Evolutionary conservation across 2,888 invertebrate genomes (phyloP), one percentile per base, ranked within the genome.

Genomic region (Mechanitis mazaeus): DNA sequence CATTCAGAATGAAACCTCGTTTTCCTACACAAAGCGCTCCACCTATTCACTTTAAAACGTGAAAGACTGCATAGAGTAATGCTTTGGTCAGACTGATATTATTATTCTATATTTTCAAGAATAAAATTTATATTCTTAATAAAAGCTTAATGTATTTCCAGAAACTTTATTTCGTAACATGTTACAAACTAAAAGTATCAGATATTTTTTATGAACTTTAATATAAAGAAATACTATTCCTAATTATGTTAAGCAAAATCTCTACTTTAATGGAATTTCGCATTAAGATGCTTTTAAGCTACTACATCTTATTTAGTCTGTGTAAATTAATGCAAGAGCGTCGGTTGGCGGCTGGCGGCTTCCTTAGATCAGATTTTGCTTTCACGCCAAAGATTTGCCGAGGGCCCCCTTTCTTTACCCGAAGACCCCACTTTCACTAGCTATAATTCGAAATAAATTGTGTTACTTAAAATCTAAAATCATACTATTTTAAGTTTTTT

Each of bases 321-420:
- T 71, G 69, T 56, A 73, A 75, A 78, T 76, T 76, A 79, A 79
- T 77, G 76, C 77, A 73, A 71, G 69, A 71, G 72, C 69, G 71
- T 71, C 68, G 66, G 70, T 67, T 63, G 66, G 68, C 69, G 73
- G 73, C 74, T 68, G 74, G 72, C 74, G 73, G 76, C 81, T 83
- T 83, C 83, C 84, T 82, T 68, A 76, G 79, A 84, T 82, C 83
- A 81, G 82, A 79, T 83, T 83, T 81, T 81, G 80, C 84, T 84
- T 84, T 84, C 79, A 83, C 77, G 72, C 78, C 72, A 75, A 77
- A 75, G 73, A 75, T 73, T 72, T 70, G 61, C 69, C 65, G 66
- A 67, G 70, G 64, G 68, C 61, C 60, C 64, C 63, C 60, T 65
- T 60, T 63, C 64, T 65, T 62, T 45, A 60, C 53, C 53, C 47